Conservation (phyloP, 2,797 vertebrate genomes). For the Antrozous pallidus region DNA sequence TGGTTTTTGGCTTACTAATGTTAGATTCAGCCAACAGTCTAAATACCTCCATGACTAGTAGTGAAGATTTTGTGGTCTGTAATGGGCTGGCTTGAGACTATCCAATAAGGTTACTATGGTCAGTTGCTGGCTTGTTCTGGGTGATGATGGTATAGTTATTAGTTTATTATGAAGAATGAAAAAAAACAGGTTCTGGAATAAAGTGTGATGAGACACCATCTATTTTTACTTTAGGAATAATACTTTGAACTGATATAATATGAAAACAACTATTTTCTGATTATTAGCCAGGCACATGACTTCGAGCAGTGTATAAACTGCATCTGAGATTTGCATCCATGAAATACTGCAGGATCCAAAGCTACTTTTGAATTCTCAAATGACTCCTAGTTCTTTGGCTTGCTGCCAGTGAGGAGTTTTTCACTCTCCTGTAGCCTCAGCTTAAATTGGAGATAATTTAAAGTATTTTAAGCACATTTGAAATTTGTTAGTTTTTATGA, state of each 20-base stretch:
- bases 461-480: slow-evolving; percentile 63
- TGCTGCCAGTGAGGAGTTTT: slow-evolving; percentile 46
- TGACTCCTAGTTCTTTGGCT: slow-evolving; percentile 42
- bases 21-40: background rate
- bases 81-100: background rate
- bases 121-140: background rate
- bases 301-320: slow-evolving; percentile 27
- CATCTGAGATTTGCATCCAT: slow-evolving; percentile 11
- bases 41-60: background rate
- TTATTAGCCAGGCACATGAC: background rate
- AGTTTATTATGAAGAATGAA: background rate
- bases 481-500: slow-evolving; percentile 60
- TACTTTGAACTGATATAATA: slow-evolving; percentile 38
- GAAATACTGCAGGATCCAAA: slow-evolving; percentile 6
- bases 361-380: slow-evolving; percentile 40
- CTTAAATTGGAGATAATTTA: slow-evolving; percentile 62
- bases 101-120: background rate
- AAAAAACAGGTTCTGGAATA: slow-evolving; percentile 28
- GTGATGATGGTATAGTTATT: background rate
- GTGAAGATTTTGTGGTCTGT: background rate
- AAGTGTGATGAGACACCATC: background rate
- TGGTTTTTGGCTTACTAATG: background rate
- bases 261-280: background rate
- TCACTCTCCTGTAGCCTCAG: slow-evolving; percentile 44
- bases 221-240: slow-evolving; percentile 8